phyloP scores from a whole-genome alignment of 2,888 invertebrate genomes.

The Drosophila colorata region DNA sequence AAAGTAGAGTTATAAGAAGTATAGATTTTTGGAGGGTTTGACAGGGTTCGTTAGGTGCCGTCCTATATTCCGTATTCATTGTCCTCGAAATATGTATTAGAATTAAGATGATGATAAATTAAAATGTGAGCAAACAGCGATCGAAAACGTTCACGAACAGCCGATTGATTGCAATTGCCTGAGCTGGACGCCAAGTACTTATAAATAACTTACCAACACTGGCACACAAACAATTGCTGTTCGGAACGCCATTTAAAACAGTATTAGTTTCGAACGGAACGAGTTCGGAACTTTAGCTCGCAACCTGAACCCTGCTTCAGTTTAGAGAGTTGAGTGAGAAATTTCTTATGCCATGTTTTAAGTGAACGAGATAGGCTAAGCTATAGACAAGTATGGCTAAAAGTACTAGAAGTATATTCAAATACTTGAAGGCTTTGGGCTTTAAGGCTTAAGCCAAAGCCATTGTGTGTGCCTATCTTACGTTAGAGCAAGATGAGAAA shows the following conservation, averaged over 20 bases:
- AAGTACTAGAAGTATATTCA: conserved; percentile 15
- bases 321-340: conserved; percentile 64
- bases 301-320: conserved; percentile 74
- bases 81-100: conserved; percentile 50
- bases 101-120: conserved; percentile 29
- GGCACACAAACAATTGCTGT: conserved; percentile 64
- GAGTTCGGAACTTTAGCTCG: conserved; percentile 76
- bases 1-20: conserved; percentile 49
- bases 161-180: conserved; percentile 62
- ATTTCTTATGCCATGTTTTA: conserved; percentile 43
- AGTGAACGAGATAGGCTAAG: conserved; percentile 1
- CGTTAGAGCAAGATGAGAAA: conserved; percentile 34
- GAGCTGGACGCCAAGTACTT: conserved; percentile 10
- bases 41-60: conserved; percentile 71
- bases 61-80: conserved; percentile 71
- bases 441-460: conserved; percentile 23
- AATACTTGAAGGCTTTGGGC: conserved; percentile 23
- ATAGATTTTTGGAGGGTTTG: conserved; percentile 25
- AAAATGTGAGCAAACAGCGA: conserved; percentile 62
- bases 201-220: conserved; percentile 30
- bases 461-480: conserved; percentile 5
- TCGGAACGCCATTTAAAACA: conserved; percentile 47
- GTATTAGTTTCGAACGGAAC: conserved; percentile 77
- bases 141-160: conserved; percentile 44
- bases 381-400: background rate